A percentile compares a stretch with the other conserved stretches of the same genome.
Conservation (phyloP, 2,113 vertebrate species). For the Mustela lutreola region DNA sequence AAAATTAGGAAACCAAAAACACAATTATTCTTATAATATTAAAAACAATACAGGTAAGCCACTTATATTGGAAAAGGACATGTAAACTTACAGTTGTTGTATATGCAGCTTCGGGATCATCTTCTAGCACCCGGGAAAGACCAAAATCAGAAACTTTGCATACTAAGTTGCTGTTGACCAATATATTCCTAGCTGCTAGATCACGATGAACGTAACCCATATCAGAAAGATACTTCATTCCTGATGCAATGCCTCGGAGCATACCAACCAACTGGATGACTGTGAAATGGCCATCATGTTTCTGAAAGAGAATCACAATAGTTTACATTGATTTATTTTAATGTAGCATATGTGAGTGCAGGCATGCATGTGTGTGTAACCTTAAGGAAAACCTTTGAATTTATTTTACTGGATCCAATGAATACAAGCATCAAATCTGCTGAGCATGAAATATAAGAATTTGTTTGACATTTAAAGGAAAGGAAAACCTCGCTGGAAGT, state of each 20-base stretch:
- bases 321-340: slow-evolving; percentile 43
- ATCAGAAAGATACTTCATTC: slow-evolving; percentile 93
- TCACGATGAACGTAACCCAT: slow-evolving; percentile 93
- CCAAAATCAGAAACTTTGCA: slow-evolving; percentile 92
- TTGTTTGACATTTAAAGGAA: slow-evolving; percentile 37
- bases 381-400: neutral
- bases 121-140: slow-evolving; percentile 91
- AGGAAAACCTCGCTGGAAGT: neutral
- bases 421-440: neutral
- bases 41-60: neutral
- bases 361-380: neutral
- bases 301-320: slow-evolving; percentile 86
- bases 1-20: neutral
- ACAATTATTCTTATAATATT: neutral
- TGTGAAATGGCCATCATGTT: slow-evolving; percentile 97
- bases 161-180: slow-evolving; percentile 92
- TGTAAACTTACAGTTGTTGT: slow-evolving; percentile 90
- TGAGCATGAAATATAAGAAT: neutral
- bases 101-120: slow-evolving; percentile 92
- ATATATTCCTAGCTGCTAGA: slow-evolving; percentile 91
- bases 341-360: too few relatives aligned
- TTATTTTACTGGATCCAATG: neutral
- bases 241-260: slow-evolving; percentile 95
- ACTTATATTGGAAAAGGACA: neutral
- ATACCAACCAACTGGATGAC: slow-evolving; percentile 98